These are phyloP conservation scores for Xiphophorus couchianus DNA, from an alignment of 2,113 vertebrate genomes.

Conservation along the genomic window DNA sequence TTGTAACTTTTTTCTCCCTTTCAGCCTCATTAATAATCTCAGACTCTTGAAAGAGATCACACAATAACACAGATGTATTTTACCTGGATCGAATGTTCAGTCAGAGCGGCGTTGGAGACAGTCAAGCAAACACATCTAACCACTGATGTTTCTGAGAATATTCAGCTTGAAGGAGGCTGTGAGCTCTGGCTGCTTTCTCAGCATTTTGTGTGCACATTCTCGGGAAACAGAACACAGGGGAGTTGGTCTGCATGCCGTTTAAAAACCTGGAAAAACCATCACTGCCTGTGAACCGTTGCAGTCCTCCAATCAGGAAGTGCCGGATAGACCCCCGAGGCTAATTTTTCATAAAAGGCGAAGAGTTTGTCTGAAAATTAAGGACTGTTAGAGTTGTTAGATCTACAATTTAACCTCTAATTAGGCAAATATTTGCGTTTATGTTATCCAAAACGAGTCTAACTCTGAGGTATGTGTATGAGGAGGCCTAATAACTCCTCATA, in stretches of 20 bases:
- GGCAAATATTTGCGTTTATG: conserved; percentile 7
- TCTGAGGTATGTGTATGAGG: conserved; percentile 1
- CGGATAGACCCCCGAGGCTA: conserved; percentile 18
- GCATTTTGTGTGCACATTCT: conserved; percentile 38
- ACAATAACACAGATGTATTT: neutral
- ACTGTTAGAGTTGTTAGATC: conserved; percentile 3
- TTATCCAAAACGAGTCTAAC: conserved; percentile 1
- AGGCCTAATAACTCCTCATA: conserved; percentile 36
- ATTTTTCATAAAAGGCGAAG: conserved; percentile 46
- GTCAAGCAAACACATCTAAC: neutral
- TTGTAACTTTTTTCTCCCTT: neutral
- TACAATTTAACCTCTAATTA: neutral
- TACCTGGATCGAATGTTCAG: neutral
- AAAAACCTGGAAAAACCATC: conserved; percentile 73
- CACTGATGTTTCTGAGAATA: conserved; percentile 33
- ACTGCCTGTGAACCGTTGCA: conserved; percentile 31
- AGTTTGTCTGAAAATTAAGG: conserved; percentile 1
- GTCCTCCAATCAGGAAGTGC: conserved; percentile 45
- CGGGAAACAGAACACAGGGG: conserved; percentile 54
- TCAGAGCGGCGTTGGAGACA: neutral
- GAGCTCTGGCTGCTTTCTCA: conserved; percentile 35
- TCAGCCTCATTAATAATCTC: neutral
- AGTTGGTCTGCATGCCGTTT: conserved; percentile 40
- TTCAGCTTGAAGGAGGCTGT: conserved; percentile 23
- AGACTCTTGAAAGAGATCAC: neutral